Evolutionary conservation across 2,797 vertebrate genomes (phyloP).

Genomic region (Hippocampus kuda): DNA sequence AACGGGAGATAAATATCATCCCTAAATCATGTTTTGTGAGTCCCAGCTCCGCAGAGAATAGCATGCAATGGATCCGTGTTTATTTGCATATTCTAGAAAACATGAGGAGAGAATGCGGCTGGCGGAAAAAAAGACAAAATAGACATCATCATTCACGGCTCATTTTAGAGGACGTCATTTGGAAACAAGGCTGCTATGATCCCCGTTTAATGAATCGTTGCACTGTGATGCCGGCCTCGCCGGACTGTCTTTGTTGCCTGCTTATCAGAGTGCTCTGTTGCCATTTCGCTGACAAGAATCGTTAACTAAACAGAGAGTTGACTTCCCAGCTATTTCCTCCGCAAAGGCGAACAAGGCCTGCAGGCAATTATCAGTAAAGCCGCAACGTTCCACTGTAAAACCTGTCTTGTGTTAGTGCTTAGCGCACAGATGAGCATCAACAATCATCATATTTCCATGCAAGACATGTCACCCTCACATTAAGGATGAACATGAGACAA

Average conservation of each 20-base stretch:
- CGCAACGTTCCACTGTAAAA: conserved; percentile 18
- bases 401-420: background rate
- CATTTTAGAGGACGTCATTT: conserved; percentile 25
- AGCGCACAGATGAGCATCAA: background rate
- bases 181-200: conserved; percentile 36
- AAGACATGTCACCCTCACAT: background rate
- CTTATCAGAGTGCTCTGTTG: conserved; percentile 32
- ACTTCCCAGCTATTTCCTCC: conserved; percentile 48
- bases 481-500: background rate
- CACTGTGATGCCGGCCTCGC: conserved; percentile 21
- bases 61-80: conserved; percentile 33
- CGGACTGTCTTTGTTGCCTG: conserved; percentile 40
- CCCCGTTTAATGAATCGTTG: conserved; percentile 40
- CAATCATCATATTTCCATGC: background rate
- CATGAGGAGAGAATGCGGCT: background rate
- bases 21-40: conserved; percentile 20
- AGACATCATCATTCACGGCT: conserved; percentile 37
- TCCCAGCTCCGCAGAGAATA: conserved; percentile 19
- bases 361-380: conserved; percentile 20
- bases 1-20: conserved; percentile 28
- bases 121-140: background rate
- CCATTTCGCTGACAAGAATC: conserved; percentile 42
- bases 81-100: conserved; percentile 33
- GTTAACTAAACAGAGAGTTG: conserved; percentile 26
- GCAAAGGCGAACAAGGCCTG: conserved; percentile 11